Percentiles rank a stretch among this genome's conserved stretches.
phyloP scores from a whole-genome alignment of 92 coral and sea anemone genomes.

The Muricea muricata region DNA sequence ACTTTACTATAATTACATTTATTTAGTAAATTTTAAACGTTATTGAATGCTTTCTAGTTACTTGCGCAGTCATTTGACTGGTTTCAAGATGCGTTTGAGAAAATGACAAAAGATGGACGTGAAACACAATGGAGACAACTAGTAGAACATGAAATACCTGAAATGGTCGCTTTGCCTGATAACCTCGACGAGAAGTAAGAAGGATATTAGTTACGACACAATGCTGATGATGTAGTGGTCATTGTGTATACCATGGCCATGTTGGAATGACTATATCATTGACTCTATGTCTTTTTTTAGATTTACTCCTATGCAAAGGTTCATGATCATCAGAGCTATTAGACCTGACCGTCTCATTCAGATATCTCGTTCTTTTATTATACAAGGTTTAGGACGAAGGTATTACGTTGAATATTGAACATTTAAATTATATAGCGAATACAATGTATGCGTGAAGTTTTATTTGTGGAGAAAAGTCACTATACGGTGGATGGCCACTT shows the following conservation, averaged over 20 bases:
- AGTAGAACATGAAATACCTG: slow-evolving; percentile 97
- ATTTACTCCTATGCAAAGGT: slow-evolving; percentile 88
- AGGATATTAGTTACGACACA: too few relatives aligned
- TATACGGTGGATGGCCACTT: too few relatives aligned
- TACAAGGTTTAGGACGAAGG: slow-evolving; percentile 94
- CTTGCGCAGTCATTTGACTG: slow-evolving; percentile 92
- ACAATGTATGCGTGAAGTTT: neutral
- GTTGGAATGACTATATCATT: too few relatives aligned
- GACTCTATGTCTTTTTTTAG: slow-evolving; percentile 49
- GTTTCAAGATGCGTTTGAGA: slow-evolving; percentile 99
- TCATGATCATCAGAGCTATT: slow-evolving; percentile 93
- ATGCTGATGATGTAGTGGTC: too few relatives aligned
- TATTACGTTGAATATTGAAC: slow-evolving; percentile 4
- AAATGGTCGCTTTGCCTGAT: slow-evolving; percentile 93
- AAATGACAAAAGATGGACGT: slow-evolving; percentile 97
- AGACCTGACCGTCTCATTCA: slow-evolving; percentile 93
- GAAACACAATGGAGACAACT: slow-evolving; percentile 99
- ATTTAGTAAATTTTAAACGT: too few relatives aligned
- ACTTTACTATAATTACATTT: too few relatives aligned
- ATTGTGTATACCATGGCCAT: too few relatives aligned
- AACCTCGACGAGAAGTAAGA: slow-evolving; percentile 94
- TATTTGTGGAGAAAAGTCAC: too few relatives aligned
- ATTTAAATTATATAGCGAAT: neutral
- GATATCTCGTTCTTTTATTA: slow-evolving; percentile 85
- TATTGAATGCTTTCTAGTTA: slow-evolving; percentile 73